Evolutionary conservation across 2,113 vertebrate genomes (phyloP).

Genomic region (Thalassoma bifasciatum): DNA sequence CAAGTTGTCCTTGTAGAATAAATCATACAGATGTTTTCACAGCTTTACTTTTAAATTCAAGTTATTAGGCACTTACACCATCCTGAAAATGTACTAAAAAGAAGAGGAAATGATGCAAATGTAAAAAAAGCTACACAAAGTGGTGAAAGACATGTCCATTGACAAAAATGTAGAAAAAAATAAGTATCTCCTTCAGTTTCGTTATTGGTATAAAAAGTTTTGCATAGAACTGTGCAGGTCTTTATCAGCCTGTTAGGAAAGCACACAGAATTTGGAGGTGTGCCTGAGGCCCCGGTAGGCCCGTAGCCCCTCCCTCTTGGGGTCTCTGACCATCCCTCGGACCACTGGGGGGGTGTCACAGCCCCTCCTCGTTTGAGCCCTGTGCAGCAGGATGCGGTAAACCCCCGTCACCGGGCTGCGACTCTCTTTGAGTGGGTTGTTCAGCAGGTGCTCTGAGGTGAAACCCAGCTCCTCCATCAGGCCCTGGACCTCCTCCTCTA

Average conservation of each 20-base stretch:
- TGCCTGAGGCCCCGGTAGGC: slow-evolving; percentile 87
- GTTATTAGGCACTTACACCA: slow-evolving; percentile 59
- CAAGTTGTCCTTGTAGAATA: no score
- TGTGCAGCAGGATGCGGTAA: slow-evolving; percentile 91
- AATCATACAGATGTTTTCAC: not conserved
- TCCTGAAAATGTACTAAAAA: not conserved
- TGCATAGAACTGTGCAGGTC: not conserved
- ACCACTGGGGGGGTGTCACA: slow-evolving; percentile 84
- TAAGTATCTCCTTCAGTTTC: not conserved
- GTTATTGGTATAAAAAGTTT: slow-evolving; percentile 2
- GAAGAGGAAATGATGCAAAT: not conserved
- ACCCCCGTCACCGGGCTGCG: slow-evolving; percentile 89
- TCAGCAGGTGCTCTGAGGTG: slow-evolving; percentile 85
- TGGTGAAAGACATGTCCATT: slow-evolving; percentile 7
- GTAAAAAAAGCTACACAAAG: not conserved
- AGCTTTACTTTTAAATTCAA: not conserved
- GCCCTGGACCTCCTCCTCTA: slow-evolving; percentile 82
- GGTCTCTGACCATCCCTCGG: slow-evolving; percentile 84
- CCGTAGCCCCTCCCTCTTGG: slow-evolving; percentile 80
- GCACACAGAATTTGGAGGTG: slow-evolving; percentile 92
- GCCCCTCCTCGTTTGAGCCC: slow-evolving; percentile 85
- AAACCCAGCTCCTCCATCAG: slow-evolving; percentile 88
- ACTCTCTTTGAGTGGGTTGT: slow-evolving; percentile 81
- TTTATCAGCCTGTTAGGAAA: slow-evolving; percentile 81
- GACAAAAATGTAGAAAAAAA: not conserved